A percentile compares a stretch with the other conserved stretches of the same genome.
These are phyloP conservation scores for Enteromius trimaculatus DNA, from an alignment of 2,797 vertebrate species.

Conservation along the genomic window DNA sequence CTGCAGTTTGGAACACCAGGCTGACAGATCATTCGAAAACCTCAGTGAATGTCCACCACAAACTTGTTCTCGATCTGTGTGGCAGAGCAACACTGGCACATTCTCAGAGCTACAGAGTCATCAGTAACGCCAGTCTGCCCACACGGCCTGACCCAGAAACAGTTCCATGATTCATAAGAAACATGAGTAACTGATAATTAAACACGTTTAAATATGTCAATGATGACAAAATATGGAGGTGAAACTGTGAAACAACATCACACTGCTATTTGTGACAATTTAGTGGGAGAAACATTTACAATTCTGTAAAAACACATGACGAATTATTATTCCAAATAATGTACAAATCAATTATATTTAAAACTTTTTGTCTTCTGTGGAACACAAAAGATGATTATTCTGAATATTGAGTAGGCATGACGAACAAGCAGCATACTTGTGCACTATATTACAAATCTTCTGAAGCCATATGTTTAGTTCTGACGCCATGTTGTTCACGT, in stretches of 20 bases:
- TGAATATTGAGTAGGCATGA: not conserved
- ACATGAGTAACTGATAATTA: conserved; percentile 23
- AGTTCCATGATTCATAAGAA: conserved; percentile 15
- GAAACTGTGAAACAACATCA: not conserved
- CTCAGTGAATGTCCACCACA: not conserved
- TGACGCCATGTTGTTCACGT: not conserved
- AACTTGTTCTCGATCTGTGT: conserved; percentile 4
- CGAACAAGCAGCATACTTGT: not conserved
- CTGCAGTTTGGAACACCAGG: not conserved
- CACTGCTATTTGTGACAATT: not conserved
- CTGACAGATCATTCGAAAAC: conserved; percentile 19
- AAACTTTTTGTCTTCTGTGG: not conserved
- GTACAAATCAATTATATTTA: not conserved
- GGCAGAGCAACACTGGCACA: conserved; percentile 4
- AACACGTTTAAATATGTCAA: not conserved
- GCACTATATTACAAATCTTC: not conserved
- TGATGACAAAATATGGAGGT: conserved; percentile 1
- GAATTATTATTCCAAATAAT: too few relatives aligned
- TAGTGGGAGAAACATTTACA: not conserved
- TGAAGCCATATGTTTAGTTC: not conserved
- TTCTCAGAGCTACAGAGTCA: conserved; percentile 15
- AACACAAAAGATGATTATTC: not conserved
- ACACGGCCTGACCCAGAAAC: conserved; percentile 30
- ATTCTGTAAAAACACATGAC: too few relatives aligned
- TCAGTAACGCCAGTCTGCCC: conserved; percentile 5